Evolutionary conservation across 2,888 invertebrate genomes (phyloP), one percentile per base, ranked within the genome.

Genomic region (Merodon equestris): DNA sequence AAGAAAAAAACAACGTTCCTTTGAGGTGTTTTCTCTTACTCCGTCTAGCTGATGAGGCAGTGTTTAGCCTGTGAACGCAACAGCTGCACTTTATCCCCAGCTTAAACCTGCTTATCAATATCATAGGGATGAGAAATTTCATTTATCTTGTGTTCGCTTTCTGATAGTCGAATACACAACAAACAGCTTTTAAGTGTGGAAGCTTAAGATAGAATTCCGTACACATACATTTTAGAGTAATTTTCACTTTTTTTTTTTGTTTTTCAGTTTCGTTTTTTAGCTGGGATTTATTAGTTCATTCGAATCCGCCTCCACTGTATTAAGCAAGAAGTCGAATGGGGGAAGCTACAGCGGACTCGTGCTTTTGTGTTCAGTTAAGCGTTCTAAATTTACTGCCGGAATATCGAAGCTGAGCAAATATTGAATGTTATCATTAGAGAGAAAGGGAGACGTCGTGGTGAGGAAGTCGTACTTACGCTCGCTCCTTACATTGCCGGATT

Each of bases 331-430:
- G n/a, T n/a, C 27, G 27, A 27, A 27, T 7, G 2, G 27, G 3
- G 2, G 27, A 4, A 7, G 27, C 27, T 27, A 7, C 3, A 27
- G 27, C 7, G 27, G 27, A 15, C 44, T 42, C 34, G 48, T 36
- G 51, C 18, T 42, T 51, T 58, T 58, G 64, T 60, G 66, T 18
- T 72, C 57, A 64, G 61, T 47, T 57, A 42, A 51, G 66, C 60
- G 50, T 61, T 66, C 51, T 56, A 40, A 66, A 50, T 57, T 61
- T 61, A 36, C 60, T 71, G 27, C 56, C 57, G 61, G 72, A 51
- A 77, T 66, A 77, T 72, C 76, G 72, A 72, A 77, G 76, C 67
- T 72, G 76, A 48, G 54, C 66, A 77, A 77, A 77, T 77, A 77
- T 67, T 77, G 72, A 13, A 72, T 57, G 72, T 77, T 77, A 61